phyloP scores from a whole-genome alignment of 2,797 vertebrate species.

The Urophycis tenuis region DNA sequence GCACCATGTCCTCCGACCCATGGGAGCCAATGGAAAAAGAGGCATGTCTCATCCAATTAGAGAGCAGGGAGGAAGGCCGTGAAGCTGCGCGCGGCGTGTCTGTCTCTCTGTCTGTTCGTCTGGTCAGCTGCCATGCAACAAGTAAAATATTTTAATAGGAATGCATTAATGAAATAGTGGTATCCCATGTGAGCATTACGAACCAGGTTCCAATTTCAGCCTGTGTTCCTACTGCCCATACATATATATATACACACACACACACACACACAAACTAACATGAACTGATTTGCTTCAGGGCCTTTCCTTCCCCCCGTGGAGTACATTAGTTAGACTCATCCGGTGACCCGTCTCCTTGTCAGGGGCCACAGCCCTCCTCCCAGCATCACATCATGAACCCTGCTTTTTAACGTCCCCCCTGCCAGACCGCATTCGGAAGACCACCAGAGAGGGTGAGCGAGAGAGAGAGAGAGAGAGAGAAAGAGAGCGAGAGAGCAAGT shows the following conservation, averaged over 20 bases:
- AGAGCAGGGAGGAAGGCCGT: neutral
- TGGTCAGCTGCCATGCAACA: no score
- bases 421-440: no score
- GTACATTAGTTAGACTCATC: neutral
- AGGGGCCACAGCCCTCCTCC: neutral
- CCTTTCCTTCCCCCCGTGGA: neutral
- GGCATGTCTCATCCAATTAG: neutral
- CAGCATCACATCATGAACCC: neutral
- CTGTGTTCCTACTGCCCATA: neutral
- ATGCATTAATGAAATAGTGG: no score
- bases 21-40: neutral
- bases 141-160: no score
- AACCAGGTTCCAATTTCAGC: neutral
- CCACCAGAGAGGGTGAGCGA: no score
- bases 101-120: neutral
- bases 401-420: neutral
- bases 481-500: no score
- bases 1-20: neutral
- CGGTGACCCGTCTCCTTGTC: neutral
- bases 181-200: no score
- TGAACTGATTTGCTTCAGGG: neutral
- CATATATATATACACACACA: neutral
- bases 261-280: neutral
- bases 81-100: neutral
- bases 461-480: no score